A percentile compares a stretch with the other conserved stretches of the same genome.
Conservation (phyloP, 2,888 invertebrate species). For the Venustoraphidia nigricollis region DNA sequence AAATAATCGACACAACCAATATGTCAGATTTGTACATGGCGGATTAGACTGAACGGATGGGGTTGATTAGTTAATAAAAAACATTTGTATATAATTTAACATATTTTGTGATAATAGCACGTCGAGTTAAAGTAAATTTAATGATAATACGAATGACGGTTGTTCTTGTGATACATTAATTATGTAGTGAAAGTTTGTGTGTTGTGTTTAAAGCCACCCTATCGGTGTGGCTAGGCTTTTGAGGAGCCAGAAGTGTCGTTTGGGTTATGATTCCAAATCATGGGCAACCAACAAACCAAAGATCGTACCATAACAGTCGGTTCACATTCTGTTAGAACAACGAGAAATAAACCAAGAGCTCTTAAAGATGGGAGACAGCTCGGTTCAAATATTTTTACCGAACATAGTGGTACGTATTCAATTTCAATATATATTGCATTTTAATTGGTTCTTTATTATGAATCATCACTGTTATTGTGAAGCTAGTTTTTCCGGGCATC, state of each 20-base stretch:
- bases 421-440: not conserved
- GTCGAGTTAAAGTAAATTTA: too few species aligned
- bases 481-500: too few species aligned
- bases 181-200: conserved; percentile 3
- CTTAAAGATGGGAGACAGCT: conserved; percentile 71
- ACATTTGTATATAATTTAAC: not conserved
- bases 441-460: too few species aligned
- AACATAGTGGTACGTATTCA: conserved; percentile 71
- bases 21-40: conserved; percentile 23
- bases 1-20: conserved; percentile 38
- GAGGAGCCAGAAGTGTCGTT: conserved; percentile 18
- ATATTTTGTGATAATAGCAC: too few species aligned
- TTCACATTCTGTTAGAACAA: conserved; percentile 53
- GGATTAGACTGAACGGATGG: conserved; percentile 2
- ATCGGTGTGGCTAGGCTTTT: conserved; percentile 22
- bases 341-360: conserved; percentile 57
- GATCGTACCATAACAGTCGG: conserved; percentile 64
- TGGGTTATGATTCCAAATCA: conserved; percentile 31
- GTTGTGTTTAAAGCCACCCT: conserved; percentile 18
- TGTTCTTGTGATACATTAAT: too few species aligned
- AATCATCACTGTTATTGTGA: too few species aligned
- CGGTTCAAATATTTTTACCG: conserved; percentile 85
- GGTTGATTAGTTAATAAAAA: not conserved
- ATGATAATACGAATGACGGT: too few species aligned
- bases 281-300: conserved; percentile 92